phyloP scores from a whole-genome alignment of 2,888 invertebrate species.

The Nomada hirtipes region DNA sequence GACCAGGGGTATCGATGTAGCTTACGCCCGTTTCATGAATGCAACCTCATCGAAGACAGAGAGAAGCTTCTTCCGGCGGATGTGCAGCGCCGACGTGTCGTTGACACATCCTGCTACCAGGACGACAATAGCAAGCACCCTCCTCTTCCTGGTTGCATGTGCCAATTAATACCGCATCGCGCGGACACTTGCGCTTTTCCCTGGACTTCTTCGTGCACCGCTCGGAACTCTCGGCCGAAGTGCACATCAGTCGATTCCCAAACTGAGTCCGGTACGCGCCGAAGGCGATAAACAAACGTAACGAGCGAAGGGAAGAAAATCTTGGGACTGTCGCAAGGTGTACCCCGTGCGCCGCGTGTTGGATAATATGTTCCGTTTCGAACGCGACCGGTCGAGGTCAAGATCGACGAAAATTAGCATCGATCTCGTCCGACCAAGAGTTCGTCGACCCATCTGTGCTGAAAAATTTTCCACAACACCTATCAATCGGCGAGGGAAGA shows the following conservation, averaged over 20 bases:
- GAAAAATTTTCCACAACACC: background rate
- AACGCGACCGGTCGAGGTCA: conserved; percentile 34
- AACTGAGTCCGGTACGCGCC: background rate
- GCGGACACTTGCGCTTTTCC: background rate
- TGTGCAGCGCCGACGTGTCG: conserved; percentile 73
- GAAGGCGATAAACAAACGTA: too few relatives aligned
- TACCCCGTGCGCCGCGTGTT: background rate
- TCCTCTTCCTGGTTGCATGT: conserved; percentile 62
- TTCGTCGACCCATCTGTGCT: conserved; percentile 52
- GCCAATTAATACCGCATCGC: conserved; percentile 59
- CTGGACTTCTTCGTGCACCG: background rate
- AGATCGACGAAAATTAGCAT: conserved; percentile 35
- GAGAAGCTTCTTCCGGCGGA: conserved; percentile 76
- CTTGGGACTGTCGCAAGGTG: background rate
- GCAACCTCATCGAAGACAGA: conserved; percentile 65
- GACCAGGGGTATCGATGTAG: conserved; percentile 37
- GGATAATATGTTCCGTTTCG: background rate
- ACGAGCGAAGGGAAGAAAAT: background rate
- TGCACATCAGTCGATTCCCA: background rate
- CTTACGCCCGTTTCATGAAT: conserved; percentile 31
- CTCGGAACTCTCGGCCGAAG: background rate
- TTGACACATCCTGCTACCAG: conserved; percentile 72
- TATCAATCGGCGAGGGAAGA: too few relatives aligned
- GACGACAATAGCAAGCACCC: conserved; percentile 65
- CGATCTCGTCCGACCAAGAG: conserved; percentile 27